Percentiles rank a stretch among this genome's conserved stretches.
phyloP scores from a whole-genome alignment of 1,140 invertebrate genomes.

The Latrodectus geometricus region DNA sequence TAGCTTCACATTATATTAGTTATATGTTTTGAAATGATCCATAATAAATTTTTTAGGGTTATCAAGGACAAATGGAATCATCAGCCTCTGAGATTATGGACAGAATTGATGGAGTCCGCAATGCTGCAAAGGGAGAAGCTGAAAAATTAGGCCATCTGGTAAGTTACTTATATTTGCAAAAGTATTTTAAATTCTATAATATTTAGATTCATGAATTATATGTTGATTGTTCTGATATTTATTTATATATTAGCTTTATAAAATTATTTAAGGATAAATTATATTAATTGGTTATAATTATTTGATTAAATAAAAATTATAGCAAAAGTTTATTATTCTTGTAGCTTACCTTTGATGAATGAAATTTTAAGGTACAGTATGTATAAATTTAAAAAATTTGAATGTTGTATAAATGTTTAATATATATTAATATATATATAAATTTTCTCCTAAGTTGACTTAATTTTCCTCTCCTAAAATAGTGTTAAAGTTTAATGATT shows the following conservation, averaged over 20 bases:
- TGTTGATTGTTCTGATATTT: no score
- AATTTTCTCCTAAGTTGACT: neutral
- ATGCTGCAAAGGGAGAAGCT: slow-evolving; percentile 88
- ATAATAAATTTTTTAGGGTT: slow-evolving; percentile 70
- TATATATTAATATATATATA: slow-evolving; percentile 16
- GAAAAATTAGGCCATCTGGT: slow-evolving; percentile 91
- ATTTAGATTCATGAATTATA: no score
- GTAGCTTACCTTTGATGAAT: slow-evolving; percentile 56
- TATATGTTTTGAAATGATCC: no score
- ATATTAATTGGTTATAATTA: no score
- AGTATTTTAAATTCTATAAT: no score
- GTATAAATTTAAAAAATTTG: slow-evolving; percentile 2
- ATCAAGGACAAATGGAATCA: slow-evolving; percentile 79
- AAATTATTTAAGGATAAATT: no score
- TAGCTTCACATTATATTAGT: no score
- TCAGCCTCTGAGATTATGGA: slow-evolving; percentile 82
- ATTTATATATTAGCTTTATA: no score
- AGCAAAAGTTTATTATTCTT: slow-evolving; percentile 59
- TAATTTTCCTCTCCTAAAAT: no score
- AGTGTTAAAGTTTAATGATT: no score
- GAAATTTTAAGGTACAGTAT: slow-evolving; percentile 41
- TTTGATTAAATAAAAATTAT: slow-evolving; percentile 10
- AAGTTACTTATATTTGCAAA: slow-evolving; percentile 57
- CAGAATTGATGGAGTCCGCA: slow-evolving; percentile 83
- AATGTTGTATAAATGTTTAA: no score